Conservation (phyloP, 2,888 invertebrate genomes). For the Copidosoma aretas region DNA sequence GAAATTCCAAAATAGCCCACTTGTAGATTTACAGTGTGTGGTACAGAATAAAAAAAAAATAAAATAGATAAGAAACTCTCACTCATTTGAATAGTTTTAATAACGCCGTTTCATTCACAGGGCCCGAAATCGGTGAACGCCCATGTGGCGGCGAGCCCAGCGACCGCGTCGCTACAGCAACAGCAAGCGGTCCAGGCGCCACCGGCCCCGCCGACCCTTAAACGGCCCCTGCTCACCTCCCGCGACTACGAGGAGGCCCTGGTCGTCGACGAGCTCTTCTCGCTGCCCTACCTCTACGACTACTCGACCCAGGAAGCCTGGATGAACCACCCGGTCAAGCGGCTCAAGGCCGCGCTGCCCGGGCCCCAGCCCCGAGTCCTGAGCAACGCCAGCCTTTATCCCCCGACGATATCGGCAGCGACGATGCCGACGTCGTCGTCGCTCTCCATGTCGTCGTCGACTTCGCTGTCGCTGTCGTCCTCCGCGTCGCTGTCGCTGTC, state of each 20-base stretch:
- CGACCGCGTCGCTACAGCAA: neutral
- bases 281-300: constrained; percentile 85
- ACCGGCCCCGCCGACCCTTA: constrained; percentile 73
- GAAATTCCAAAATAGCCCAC: no score
- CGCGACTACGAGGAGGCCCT: constrained; percentile 81
- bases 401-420: constrained; percentile 15
- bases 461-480: neutral
- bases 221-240: constrained; percentile 79
- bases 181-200: neutral
- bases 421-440: neutral
- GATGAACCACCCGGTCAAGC: constrained; percentile 91
- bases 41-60: no score
- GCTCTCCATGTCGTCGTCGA: neutral
- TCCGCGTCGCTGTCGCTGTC: neutral
- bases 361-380: constrained; percentile 22
- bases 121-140: constrained; percentile 34
- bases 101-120: constrained; percentile 14
- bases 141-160: constrained; percentile 4
- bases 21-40: no score
- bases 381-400: constrained; percentile 26
- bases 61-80: no score
- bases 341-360: constrained; percentile 69
- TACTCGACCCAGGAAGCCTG: constrained; percentile 74
- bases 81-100: no score
- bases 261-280: constrained; percentile 77